Percentiles rank a stretch among this genome's conserved stretches.
Evolutionary conservation across 2,113 vertebrate genomes (phyloP).

Genomic region (Anser brachyrhynchus): DNA sequence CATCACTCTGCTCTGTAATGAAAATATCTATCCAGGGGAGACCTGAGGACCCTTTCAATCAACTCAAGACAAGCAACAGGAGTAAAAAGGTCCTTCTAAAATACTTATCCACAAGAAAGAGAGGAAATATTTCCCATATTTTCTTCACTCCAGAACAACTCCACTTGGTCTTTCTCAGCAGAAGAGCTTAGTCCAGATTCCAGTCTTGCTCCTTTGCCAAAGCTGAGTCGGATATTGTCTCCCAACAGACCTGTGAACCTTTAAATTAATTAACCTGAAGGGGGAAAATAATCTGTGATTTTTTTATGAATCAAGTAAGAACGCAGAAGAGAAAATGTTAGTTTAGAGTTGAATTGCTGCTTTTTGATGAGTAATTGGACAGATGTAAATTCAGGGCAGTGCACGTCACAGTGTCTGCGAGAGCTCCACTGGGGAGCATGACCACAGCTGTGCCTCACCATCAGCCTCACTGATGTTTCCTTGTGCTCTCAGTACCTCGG

Average conservation of each 20-base stretch:
- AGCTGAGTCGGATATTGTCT: not conserved
- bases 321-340: not conserved
- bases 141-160: not conserved
- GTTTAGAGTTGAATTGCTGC: not conserved
- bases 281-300: not conserved
- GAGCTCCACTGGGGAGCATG: not conserved
- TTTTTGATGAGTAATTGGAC: not conserved
- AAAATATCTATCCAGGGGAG: not conserved
- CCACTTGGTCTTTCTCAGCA: not conserved
- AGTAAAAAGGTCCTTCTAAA: not conserved
- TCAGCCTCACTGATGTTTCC: not conserved
- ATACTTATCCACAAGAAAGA: not conserved
- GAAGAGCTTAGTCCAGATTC: not conserved
- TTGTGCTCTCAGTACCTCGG: not conserved
- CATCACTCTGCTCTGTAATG: not conserved
- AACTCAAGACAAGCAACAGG: not conserved
- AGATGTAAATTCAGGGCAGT: not conserved
- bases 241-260: not conserved
- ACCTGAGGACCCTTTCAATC: not conserved
- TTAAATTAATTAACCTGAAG: not conserved
- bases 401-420: not conserved
- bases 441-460: not conserved
- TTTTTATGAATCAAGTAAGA: constrained; percentile 4
- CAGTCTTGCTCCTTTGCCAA: not conserved
- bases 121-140: not conserved